Conservation (phyloP, 1,140 invertebrate species). For the Nebria ingens region DNA sequence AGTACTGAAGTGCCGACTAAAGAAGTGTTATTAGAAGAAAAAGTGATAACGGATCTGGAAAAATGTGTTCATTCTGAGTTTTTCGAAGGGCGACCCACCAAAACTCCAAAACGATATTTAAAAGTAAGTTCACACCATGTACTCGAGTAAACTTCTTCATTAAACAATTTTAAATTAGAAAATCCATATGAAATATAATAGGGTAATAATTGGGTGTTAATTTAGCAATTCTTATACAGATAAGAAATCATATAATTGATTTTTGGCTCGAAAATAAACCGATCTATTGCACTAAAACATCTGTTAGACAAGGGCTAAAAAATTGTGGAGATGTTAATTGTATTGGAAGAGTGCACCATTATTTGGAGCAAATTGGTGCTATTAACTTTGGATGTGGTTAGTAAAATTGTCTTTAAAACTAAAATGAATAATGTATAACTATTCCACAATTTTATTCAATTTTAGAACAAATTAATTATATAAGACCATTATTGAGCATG, state of each 20-base stretch:
- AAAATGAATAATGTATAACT: slow-evolving; percentile 12
- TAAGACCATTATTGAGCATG: slow-evolving; percentile 29
- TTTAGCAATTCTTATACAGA: slow-evolving; percentile 33
- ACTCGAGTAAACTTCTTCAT: slow-evolving; percentile 9
- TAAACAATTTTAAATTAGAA: too few species aligned
- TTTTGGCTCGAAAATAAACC: slow-evolving; percentile 45
- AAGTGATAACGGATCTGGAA: slow-evolving; percentile 42
- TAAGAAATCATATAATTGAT: slow-evolving; percentile 49
- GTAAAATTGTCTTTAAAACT: slow-evolving; percentile 19
- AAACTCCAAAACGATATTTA: slow-evolving; percentile 48
- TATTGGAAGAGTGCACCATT: slow-evolving; percentile 49
- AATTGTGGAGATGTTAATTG: slow-evolving; percentile 54
- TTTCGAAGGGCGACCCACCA: slow-evolving; percentile 44
- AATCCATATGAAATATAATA: slow-evolving; percentile 14
- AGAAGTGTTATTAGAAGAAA: slow-evolving; percentile 34
- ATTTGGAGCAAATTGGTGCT: slow-evolving; percentile 50
- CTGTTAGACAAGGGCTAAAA: slow-evolving; percentile 44
- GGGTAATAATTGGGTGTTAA: background rate
- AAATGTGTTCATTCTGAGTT: slow-evolving; percentile 46
- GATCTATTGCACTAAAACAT: slow-evolving; percentile 48
- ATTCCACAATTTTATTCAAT: slow-evolving; percentile 16
- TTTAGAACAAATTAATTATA: slow-evolving; percentile 33
- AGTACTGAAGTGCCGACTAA: slow-evolving; percentile 32
- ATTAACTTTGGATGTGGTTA: slow-evolving; percentile 56
- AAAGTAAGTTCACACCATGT: slow-evolving; percentile 27